Evolutionary conservation across 2,888 invertebrate species (phyloP).

Genomic region (Chrysolina americana): DNA sequence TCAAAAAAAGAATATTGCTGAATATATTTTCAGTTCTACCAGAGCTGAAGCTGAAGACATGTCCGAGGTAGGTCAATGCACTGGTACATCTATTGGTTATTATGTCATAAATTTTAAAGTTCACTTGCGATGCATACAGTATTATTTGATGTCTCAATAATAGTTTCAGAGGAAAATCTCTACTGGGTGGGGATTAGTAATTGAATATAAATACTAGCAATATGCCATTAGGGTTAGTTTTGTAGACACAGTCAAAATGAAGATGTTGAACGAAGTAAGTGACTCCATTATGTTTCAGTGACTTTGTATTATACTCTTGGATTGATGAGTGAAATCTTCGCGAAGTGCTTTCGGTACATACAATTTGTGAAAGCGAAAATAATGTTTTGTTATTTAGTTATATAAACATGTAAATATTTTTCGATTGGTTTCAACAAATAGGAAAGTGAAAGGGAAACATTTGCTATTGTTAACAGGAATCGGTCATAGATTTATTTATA

Average conservation of each 20-base stretch:
- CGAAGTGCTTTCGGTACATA: not conserved
- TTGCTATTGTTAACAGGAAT: too few species aligned
- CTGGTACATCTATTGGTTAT: not conserved
- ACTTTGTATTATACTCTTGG: not conserved
- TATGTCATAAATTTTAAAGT: constrained; percentile 4
- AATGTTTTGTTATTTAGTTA: not conserved
- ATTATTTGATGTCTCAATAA: constrained; percentile 4
- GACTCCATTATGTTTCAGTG: not conserved
- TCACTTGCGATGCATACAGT: not conserved
- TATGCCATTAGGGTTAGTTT: constrained; percentile 7
- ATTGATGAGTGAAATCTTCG: not conserved
- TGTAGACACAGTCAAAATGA: constrained; percentile 1
- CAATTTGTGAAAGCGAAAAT: not conserved
- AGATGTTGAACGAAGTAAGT: constrained; percentile 3
- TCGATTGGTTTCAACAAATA: too few species aligned
- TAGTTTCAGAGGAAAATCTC: not conserved
- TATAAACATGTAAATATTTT: not conserved
- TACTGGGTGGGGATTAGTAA: not conserved
- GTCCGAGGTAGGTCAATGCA: not conserved
- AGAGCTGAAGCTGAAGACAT: too few species aligned
- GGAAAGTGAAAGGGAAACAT: too few species aligned
- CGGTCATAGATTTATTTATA: too few species aligned
- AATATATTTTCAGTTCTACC: too few species aligned
- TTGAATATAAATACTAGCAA: constrained; percentile 1
- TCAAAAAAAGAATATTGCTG: too few species aligned